Base-by-base conservation (phyloP, 2,888 invertebrate genomes). In the Uloborus plumipes region DNA sequence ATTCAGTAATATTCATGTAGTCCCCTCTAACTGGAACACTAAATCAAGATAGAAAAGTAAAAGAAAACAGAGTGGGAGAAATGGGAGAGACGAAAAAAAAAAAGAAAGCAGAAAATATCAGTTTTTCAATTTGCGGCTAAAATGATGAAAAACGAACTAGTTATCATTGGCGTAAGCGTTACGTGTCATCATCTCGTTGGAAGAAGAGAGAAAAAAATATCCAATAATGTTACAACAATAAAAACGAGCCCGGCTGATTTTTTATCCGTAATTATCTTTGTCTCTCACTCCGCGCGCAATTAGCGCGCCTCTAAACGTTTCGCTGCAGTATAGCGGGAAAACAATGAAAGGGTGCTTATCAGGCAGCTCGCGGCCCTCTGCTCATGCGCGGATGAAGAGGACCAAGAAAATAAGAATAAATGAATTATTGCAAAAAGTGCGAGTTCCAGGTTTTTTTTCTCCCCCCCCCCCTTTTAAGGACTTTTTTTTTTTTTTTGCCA, bases 121-220 rank as follows among this genome's bases (percentile, higher is more conserved):
- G 74, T 74, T 74, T 81, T 81, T 81, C 80, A 81, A 81, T 81
- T 81, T 81, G 80, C 73, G 61, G 79, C 67, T 16, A 39, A 81
- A 74, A 75, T 70, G 80, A 74, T 81, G 80, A 81, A 81, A 81
- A 81, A 81, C 80, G 74, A 74, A 74, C 80, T 74, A 81, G 74
- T 81, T 81, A 81, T 81, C 80, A 80, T 55, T 69, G 31, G 16
- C 70, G 80, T 70, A 80, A 81, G 80, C 73, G 64, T 74, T 74
- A 74, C 74, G 31, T 50, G 73, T 61, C 72, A 50, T 58, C 62
- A 47, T 64, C 47, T 31, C 15, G 15, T 31, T 62, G n/a, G 65
- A 70, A 31, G 31, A 20, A 53, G 53, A 26, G n/a, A 49, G 50
- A 53, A 18, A 61, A 66, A 77, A 53, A 61, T 67, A 81, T 81